Evolutionary conservation across 2,113 vertebrate genomes (phyloP).

Genomic region (Hemichromis elongatus): DNA sequence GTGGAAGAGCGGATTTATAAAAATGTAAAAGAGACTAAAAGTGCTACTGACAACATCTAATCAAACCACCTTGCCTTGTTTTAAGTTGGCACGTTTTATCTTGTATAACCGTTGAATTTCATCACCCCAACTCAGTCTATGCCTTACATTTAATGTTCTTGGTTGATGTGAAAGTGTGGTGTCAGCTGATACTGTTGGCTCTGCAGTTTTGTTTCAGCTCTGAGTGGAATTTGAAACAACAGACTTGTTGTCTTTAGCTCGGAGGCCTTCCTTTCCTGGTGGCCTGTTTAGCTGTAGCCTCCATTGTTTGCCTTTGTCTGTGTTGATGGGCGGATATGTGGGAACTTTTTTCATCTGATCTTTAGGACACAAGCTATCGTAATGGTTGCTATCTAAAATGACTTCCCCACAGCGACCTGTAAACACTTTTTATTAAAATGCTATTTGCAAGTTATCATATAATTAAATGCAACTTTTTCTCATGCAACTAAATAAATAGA

Average conservation of each 20-base stretch:
- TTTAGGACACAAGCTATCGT: neutral
- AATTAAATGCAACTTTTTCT: neutral
- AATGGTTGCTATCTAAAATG: neutral
- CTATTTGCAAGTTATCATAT: neutral
- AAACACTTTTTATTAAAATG: neutral
- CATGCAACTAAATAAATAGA: neutral
- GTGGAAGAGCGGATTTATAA: neutral
- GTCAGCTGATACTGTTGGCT: neutral
- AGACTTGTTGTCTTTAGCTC: slow-evolving; percentile 32
- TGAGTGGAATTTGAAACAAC: slow-evolving; percentile 7
- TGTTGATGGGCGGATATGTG: neutral
- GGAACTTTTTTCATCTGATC: neutral
- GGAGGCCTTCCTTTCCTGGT: slow-evolving; percentile 26
- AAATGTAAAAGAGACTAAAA: neutral
- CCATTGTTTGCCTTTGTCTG: neutral
- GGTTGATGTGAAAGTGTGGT: neutral
- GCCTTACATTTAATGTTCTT: neutral
- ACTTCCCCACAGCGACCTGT: neutral
- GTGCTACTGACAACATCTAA: neutral
- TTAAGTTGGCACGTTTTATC: neutral
- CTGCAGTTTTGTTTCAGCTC: neutral
- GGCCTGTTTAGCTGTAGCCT: neutral
- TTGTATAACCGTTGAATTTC: neutral
- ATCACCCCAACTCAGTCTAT: neutral
- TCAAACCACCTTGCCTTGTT: neutral